phyloP scores from a whole-genome alignment of 2,113 vertebrate species.

The Myodes glareolus region DNA sequence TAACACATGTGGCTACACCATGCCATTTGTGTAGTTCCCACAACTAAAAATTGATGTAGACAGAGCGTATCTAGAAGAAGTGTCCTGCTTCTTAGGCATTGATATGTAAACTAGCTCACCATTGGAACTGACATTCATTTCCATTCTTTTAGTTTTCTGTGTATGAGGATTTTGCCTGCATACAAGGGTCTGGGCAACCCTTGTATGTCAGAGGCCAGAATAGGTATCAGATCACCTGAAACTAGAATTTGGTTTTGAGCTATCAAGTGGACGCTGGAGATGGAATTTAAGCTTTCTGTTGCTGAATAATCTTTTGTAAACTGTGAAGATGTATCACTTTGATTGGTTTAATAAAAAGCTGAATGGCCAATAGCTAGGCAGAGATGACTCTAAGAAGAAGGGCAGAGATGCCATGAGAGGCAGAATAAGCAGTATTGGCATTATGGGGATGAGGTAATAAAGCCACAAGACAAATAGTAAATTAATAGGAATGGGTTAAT shows the following conservation, averaged over 20 bases:
- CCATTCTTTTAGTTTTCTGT: background rate
- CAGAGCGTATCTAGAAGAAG: rapidly evolving
- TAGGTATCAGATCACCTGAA: background rate
- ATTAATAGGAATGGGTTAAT: too few species aligned
- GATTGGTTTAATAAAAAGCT: too few species aligned
- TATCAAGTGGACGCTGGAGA: background rate
- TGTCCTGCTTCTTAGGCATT: background rate
- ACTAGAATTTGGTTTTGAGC: background rate
- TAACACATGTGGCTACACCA: background rate
- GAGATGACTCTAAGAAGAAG: too few species aligned
- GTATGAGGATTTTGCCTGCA: background rate
- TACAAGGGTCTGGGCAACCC: background rate
- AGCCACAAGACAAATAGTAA: too few species aligned
- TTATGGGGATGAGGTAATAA: too few species aligned
- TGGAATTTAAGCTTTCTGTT: background rate
- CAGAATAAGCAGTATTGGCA: too few species aligned
- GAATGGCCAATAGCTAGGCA: too few species aligned
- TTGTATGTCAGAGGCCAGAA: background rate
- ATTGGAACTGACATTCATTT: background rate
- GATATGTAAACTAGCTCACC: background rate
- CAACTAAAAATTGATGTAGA: background rate
- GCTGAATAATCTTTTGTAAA: too few species aligned
- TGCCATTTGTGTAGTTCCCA: background rate
- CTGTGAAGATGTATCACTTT: too few species aligned
- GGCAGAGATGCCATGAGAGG: too few species aligned